Percentiles rank a stretch among this genome's conserved stretches.
These are phyloP conservation scores for Eutolmus rufibarbis DNA, from an alignment of 2,888 invertebrate genomes.

Conservation along the genomic window DNA sequence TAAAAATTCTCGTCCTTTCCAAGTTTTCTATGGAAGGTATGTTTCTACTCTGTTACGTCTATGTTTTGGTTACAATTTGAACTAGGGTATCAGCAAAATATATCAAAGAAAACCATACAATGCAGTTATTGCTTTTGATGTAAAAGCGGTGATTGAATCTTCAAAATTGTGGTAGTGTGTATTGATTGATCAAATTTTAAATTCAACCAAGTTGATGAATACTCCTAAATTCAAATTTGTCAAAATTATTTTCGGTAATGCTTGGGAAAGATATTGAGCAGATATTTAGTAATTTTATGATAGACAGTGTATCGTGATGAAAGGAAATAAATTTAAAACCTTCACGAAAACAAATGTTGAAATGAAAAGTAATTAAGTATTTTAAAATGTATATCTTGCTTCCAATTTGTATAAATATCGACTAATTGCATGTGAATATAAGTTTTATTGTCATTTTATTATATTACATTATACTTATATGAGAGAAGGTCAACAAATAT, in stretches of 20 bases:
- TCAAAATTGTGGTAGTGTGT: background rate
- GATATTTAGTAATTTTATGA: background rate
- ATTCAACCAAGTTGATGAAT: background rate
- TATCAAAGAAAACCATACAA: background rate
- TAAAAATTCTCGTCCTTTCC: slow-evolving; percentile 31
- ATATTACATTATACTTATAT: background rate
- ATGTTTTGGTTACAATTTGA: background rate
- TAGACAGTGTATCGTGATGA: background rate
- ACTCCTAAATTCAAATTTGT: background rate
- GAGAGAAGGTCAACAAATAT: no score
- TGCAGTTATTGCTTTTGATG: background rate
- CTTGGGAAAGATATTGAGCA: background rate
- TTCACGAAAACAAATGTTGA: background rate
- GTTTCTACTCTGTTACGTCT: background rate
- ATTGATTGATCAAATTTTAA: background rate
- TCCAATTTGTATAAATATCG: background rate
- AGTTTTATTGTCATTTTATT: background rate
- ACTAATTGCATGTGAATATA: background rate
- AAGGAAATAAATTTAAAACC: background rate
- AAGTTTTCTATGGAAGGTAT: background rate
- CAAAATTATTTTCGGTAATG: background rate
- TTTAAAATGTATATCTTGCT: background rate
- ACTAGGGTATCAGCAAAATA: background rate
- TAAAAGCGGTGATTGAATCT: background rate
- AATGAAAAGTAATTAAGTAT: background rate